Conservation (phyloP, 1,140 invertebrate species). For the Brachystomella parvula region DNA sequence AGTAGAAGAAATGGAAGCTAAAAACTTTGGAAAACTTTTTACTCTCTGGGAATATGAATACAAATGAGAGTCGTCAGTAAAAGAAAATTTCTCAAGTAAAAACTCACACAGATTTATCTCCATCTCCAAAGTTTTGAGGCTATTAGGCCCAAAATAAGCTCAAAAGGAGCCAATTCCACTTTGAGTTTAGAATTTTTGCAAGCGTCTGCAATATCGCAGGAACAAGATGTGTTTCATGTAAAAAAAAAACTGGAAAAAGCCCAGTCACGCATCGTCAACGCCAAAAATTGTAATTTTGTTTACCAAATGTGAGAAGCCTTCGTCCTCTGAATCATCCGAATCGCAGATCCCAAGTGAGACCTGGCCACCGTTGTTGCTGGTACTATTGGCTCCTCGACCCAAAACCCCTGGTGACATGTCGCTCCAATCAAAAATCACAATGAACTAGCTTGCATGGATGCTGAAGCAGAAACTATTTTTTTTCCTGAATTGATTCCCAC, state of each 20-base stretch:
- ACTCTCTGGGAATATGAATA: background rate
- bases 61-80: background rate
- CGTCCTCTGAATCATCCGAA: conserved; percentile 34
- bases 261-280: too few relatives aligned
- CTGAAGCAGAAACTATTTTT: too few relatives aligned
- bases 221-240: background rate
- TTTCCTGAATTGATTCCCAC: too few relatives aligned
- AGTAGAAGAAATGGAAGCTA: background rate
- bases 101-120: background rate
- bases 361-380: too few relatives aligned
- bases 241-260: conserved; percentile 2
- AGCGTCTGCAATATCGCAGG: background rate
- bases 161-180: too few relatives aligned
- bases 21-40: background rate
- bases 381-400: background rate
- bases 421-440: too few relatives aligned
- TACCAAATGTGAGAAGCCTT: conserved; percentile 31
- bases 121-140: background rate
- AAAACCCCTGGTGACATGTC: conserved; percentile 1
- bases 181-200: too few relatives aligned
- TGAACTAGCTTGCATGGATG: too few relatives aligned
- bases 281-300: too few relatives aligned
- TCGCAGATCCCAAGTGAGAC: conserved; percentile 28
- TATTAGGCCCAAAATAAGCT: background rate
- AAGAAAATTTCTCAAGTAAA: background rate